Conservation (phyloP, 2,888 invertebrate species). For the Fragum whitleyi region DNA sequence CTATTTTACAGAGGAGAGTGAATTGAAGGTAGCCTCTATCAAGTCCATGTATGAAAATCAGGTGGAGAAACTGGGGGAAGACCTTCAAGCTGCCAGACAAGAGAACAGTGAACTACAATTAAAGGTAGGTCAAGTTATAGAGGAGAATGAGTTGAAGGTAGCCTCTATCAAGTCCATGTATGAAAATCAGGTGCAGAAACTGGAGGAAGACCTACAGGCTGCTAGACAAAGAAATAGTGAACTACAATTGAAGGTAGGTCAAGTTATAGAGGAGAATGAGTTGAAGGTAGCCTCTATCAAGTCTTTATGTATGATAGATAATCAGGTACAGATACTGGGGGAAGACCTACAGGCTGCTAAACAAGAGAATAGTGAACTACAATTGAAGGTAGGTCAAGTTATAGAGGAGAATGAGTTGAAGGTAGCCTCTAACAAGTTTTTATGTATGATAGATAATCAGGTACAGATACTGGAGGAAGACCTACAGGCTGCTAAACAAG, state of each 20-base stretch:
- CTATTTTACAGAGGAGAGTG: constrained; percentile 64
- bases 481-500: constrained; percentile 56
- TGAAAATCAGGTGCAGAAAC: constrained; percentile 68
- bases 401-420: constrained; percentile 62
- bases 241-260: constrained; percentile 78
- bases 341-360: constrained; percentile 59
- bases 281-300: constrained; percentile 57
- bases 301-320: constrained; percentile 71
- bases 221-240: constrained; percentile 74
- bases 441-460: constrained; percentile 70
- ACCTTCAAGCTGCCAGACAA: constrained; percentile 51
- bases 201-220: constrained; percentile 69
- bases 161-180: constrained; percentile 66
- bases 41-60: constrained; percentile 71
- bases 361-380: constrained; percentile 77
- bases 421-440: constrained; percentile 61
- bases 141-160: constrained; percentile 59
- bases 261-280: constrained; percentile 61
- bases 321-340: constrained; percentile 71
- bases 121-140: constrained; percentile 74
- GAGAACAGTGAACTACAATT: constrained; percentile 78
- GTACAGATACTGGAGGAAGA: constrained; percentile 73
- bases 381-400: constrained; percentile 75
- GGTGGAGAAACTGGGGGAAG: constrained; percentile 72
- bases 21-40: constrained; percentile 51